These are phyloP conservation scores for Dione vanillae DNA, from an alignment of 2,888 invertebrate species.

Conservation along the genomic window DNA sequence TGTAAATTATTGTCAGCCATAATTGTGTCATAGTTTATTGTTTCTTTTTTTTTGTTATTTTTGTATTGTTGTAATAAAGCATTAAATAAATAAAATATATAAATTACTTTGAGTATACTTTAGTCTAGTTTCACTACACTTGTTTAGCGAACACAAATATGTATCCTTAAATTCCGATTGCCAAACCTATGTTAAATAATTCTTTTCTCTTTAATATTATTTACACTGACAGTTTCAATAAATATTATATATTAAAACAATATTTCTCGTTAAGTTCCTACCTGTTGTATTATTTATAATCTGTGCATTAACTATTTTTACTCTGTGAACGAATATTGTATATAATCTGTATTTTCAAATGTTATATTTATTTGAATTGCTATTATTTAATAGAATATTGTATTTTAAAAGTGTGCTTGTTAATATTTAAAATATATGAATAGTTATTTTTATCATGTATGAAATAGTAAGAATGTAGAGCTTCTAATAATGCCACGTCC, in stretches of 20 bases:
- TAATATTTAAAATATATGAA: neutral
- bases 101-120: too few species aligned
- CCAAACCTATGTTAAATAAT: too few species aligned
- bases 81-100: too few species aligned
- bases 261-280: conserved; percentile 18
- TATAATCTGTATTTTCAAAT: neutral
- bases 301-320: conserved; percentile 13
- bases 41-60: too few species aligned
- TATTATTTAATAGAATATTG: neutral
- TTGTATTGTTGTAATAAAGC: too few species aligned
- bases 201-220: neutral
- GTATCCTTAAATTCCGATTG: too few species aligned
- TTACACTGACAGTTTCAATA: neutral
- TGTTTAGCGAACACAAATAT: too few species aligned
- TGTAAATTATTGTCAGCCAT: too few species aligned
- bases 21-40: too few species aligned
- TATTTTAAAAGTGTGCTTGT: neutral
- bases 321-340: conserved; percentile 3
- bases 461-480: neutral
- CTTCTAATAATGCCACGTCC: neutral
- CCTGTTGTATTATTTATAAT: conserved; percentile 17
- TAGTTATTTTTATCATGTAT: neutral
- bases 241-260: neutral
- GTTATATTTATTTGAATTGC: neutral
- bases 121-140: too few species aligned